Evolutionary conservation across 2,888 invertebrate species (phyloP).

Genomic region (Drosophila neonasuta): DNA sequence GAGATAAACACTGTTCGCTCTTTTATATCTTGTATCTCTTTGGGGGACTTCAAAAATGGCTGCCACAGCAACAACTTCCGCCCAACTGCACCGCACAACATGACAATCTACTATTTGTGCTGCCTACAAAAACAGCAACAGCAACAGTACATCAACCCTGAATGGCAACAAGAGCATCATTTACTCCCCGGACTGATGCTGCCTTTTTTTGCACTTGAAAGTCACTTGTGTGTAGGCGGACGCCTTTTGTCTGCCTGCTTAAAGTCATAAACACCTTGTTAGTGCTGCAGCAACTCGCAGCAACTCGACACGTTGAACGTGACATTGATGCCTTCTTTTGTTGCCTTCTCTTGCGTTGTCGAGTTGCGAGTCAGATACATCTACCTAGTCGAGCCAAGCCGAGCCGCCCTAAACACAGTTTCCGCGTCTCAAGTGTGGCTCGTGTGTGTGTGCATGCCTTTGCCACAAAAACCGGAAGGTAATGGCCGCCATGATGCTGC

Average conservation of each 20-base stretch:
- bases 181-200: conserved; percentile 32
- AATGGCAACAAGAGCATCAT: conserved; percentile 47
- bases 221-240: conserved; percentile 56
- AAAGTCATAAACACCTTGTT: conserved; percentile 76
- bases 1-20: conserved; percentile 38
- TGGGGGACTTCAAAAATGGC: conserved; percentile 25
- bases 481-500: conserved; percentile 47
- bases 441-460: conserved; percentile 20
- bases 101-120: conserved; percentile 50
- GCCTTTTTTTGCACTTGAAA: conserved; percentile 51
- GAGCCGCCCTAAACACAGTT: conserved; percentile 50
- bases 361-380: conserved; percentile 10
- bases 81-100: conserved; percentile 67
- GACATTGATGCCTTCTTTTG: conserved; percentile 78
- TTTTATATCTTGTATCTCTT: conserved; percentile 15
- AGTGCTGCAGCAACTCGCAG: conserved; percentile 50
- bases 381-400: conserved; percentile 4
- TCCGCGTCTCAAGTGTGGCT: conserved; percentile 66
- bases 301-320: conserved; percentile 70
- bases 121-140: conserved; percentile 23
- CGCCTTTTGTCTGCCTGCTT: conserved; percentile 73
- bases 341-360: conserved; percentile 22
- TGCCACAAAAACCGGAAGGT: conserved; percentile 45
- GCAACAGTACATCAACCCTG: conserved; percentile 60
- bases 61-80: conserved; percentile 64